A percentile compares a stretch with the other conserved stretches of the same genome.
These are phyloP conservation scores for Plecturocebus donacophilus DNA, from an alignment of 2,113 vertebrate species.

Conservation along the genomic window DNA sequence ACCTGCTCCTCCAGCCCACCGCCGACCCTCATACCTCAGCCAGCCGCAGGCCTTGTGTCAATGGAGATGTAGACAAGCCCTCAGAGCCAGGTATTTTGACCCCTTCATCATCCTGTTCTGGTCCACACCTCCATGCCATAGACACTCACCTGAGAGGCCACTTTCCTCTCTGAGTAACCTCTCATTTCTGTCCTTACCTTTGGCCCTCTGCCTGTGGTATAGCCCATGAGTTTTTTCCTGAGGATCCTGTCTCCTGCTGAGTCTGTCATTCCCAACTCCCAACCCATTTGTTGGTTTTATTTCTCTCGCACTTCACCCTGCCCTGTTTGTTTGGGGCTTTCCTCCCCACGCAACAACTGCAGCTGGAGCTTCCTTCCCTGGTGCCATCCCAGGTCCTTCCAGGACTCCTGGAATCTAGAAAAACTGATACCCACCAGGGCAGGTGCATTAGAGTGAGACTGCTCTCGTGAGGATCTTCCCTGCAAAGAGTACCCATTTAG, in stretches of 20 bases:
- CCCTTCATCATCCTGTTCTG: not conserved
- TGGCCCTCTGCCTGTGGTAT: not conserved
- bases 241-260: not conserved
- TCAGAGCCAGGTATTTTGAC: slow-evolving; percentile 87
- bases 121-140: accelerated
- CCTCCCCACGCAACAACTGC: not conserved
- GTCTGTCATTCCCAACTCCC: not conserved
- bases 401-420: not conserved
- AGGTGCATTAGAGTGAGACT: not conserved
- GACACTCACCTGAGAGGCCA: not conserved
- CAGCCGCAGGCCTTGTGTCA: slow-evolving; percentile 80
- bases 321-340: not conserved
- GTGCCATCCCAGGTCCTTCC: not conserved
- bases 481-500: not conserved
- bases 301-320: not conserved
- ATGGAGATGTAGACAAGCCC: slow-evolving; percentile 86
- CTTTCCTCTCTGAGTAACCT: not conserved
- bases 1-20: slow-evolving; percentile 90
- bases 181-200: accelerated
- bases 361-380: not conserved
- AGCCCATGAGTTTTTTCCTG: not conserved
- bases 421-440: not conserved
- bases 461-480: not conserved
- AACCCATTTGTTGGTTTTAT: not conserved
- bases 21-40: slow-evolving; percentile 47